Evolutionary conservation across 2,113 vertebrate genomes (phyloP).

Genomic region (Scortum barcoo): DNA sequence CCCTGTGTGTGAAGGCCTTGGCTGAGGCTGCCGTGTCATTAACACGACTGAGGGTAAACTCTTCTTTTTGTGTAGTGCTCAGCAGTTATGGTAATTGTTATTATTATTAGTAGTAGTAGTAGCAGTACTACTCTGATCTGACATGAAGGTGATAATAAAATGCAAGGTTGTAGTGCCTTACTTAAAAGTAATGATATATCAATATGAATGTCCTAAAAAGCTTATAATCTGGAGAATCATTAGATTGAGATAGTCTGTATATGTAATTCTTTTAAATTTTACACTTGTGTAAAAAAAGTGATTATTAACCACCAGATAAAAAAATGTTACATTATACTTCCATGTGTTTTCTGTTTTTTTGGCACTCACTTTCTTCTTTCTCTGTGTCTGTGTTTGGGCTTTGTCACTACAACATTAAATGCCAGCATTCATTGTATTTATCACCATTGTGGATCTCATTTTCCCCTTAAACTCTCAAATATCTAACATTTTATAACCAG

Average conservation of each 20-base stretch:
- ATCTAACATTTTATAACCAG: neutral
- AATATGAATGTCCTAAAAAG: neutral
- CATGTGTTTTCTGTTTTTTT: neutral
- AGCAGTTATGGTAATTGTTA: neutral
- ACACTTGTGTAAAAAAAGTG: neutral
- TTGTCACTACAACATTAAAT: neutral
- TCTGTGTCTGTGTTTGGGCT: neutral
- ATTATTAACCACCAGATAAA: neutral
- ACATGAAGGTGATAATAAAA: neutral
- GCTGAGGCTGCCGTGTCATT: slow-evolving; percentile 58
- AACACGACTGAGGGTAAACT: slow-evolving; percentile 57
- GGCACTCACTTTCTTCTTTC: neutral
- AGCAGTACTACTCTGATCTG: neutral
- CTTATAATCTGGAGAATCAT: neutral
- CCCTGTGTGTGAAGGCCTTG: slow-evolving; percentile 7
- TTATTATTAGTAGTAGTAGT: neutral
- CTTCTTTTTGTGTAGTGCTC: neutral
- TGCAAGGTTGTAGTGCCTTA: neutral
- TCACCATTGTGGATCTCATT: neutral
- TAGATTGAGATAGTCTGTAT: neutral
- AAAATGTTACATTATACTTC: neutral
- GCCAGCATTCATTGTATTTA: neutral
- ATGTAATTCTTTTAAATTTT: too few relatives aligned
- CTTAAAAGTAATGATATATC: neutral
- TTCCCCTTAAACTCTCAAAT: neutral